Conservation (phyloP, 1,140 invertebrate genomes). For the Drosophila setifemur region DNA sequence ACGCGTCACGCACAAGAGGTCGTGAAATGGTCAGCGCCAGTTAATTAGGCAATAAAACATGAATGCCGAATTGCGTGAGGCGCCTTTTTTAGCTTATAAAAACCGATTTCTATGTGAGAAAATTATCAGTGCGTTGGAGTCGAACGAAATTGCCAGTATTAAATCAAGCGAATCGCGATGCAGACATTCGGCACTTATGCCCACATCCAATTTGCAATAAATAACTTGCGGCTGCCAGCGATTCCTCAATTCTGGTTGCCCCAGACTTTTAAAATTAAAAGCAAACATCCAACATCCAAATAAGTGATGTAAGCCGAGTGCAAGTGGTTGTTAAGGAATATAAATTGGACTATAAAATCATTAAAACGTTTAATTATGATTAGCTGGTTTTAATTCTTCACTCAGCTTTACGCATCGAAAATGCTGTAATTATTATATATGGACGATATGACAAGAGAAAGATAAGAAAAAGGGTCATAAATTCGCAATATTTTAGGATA, state of each 20-base stretch:
- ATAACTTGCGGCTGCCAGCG: slow-evolving; percentile 19
- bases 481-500: neutral
- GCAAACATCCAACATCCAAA: slow-evolving; percentile 72
- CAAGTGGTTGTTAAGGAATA: slow-evolving; percentile 72
- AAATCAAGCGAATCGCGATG: slow-evolving; percentile 62
- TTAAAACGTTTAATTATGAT: slow-evolving; percentile 75
- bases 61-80: slow-evolving; percentile 77
- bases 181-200: slow-evolving; percentile 24
- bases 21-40: slow-evolving; percentile 42
- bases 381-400: slow-evolving; percentile 47
- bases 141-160: slow-evolving; percentile 76
- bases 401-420: slow-evolving; percentile 49
- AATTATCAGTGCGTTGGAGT: slow-evolving; percentile 82
- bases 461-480: neutral
- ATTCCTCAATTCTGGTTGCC: slow-evolving; percentile 31
- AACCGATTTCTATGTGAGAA: slow-evolving; percentile 74
- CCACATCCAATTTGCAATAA: slow-evolving; percentile 35
- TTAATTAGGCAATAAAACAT: slow-evolving; percentile 76
- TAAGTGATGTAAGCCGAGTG: slow-evolving; percentile 46
- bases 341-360: slow-evolving; percentile 82
- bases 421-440: slow-evolving; percentile 33
- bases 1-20: slow-evolving; percentile 48
- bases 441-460: slow-evolving; percentile 7
- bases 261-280: slow-evolving; percentile 67
- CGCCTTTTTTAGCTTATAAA: slow-evolving; percentile 70